These are phyloP conservation scores for Orycteropus afer DNA, from an alignment of 2,113 vertebrate species.

Conservation along the genomic window DNA sequence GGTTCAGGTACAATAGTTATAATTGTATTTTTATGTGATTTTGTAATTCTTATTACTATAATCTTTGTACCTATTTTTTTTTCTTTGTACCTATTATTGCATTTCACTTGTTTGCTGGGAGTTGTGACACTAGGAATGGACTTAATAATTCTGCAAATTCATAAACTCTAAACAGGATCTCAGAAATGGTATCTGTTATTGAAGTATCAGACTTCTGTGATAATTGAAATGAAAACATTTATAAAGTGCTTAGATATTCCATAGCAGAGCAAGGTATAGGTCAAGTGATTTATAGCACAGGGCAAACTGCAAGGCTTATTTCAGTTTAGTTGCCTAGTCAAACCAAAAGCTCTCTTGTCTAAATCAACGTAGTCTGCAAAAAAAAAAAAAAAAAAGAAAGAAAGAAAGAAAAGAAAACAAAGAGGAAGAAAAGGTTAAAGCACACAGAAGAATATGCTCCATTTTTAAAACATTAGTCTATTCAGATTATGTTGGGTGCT, in stretches of 20 bases:
- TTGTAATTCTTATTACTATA: not conserved
- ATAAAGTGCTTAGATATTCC: not conserved
- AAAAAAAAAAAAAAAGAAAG: not conserved
- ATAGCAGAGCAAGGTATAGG: not conserved
- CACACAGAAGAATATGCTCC: not conserved
- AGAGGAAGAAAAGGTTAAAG: not conserved
- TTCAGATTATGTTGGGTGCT: not conserved
- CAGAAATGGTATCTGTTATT: not conserved
- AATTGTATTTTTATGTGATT: slow-evolving; percentile 47
- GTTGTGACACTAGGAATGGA: not conserved
- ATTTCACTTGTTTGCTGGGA: not conserved
- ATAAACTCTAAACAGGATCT: slow-evolving; percentile 32
- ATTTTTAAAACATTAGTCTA: not conserved
- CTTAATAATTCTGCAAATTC: slow-evolving; percentile 2
- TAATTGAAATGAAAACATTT: not conserved
- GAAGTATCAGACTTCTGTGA: not conserved
- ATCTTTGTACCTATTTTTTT: not conserved
- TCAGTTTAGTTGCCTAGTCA: not conserved
- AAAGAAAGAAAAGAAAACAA: not conserved
- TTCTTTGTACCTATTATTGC: slow-evolving; percentile 26
- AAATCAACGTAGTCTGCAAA: not conserved
- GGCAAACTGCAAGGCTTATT: not conserved
- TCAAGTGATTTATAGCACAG: not conserved
- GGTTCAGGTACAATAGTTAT: not conserved
- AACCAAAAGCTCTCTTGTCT: slow-evolving; percentile 7